Percentiles rank a stretch among this genome's conserved stretches.
phyloP scores from a whole-genome alignment of 2,888 invertebrate genomes.

The Oscheius sp. region DNA sequence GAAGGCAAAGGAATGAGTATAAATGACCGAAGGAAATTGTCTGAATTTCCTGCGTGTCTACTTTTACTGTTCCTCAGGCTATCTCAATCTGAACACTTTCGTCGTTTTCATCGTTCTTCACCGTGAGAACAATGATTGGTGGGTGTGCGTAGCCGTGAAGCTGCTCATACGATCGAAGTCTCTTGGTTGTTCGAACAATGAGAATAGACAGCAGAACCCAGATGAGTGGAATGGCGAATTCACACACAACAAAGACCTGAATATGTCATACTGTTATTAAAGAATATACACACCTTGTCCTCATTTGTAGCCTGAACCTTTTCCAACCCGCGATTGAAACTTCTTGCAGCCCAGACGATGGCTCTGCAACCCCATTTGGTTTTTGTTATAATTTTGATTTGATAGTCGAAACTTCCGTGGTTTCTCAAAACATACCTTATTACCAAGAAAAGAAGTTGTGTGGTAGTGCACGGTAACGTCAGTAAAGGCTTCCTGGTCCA shows the following conservation, averaged over 20 bases:
- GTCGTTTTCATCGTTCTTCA: slow-evolving; percentile 65
- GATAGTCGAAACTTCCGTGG: background rate
- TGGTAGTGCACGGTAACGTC: slow-evolving; percentile 59
- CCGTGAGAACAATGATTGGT: slow-evolving; percentile 61
- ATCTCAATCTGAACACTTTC: slow-evolving; percentile 65
- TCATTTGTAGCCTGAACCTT: slow-evolving; percentile 50
- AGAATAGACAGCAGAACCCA: slow-evolving; percentile 58
- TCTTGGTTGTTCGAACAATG: slow-evolving; percentile 56
- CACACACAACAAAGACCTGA: slow-evolving; percentile 59
- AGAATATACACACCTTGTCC: slow-evolving; percentile 43
- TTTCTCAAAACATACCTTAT: slow-evolving; percentile 40
- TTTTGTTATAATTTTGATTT: background rate
- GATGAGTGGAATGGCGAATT: slow-evolving; percentile 56
- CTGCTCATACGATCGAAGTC: slow-evolving; percentile 54
- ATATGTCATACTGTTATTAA: background rate
- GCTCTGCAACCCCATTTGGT: slow-evolving; percentile 38
- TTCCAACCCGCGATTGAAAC: slow-evolving; percentile 45
- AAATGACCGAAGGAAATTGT: too few relatives aligned
- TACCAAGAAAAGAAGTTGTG: slow-evolving; percentile 57
- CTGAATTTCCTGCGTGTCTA: too few relatives aligned
- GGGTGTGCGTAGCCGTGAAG: slow-evolving; percentile 61
- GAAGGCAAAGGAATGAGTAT: too few relatives aligned
- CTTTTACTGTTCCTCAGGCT: slow-evolving; percentile 37
- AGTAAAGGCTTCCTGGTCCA: slow-evolving; percentile 62
- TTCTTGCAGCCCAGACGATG: slow-evolving; percentile 57